Conservation (phyloP, 2,797 vertebrate species). For the Megalops cyprinoides region DNA sequence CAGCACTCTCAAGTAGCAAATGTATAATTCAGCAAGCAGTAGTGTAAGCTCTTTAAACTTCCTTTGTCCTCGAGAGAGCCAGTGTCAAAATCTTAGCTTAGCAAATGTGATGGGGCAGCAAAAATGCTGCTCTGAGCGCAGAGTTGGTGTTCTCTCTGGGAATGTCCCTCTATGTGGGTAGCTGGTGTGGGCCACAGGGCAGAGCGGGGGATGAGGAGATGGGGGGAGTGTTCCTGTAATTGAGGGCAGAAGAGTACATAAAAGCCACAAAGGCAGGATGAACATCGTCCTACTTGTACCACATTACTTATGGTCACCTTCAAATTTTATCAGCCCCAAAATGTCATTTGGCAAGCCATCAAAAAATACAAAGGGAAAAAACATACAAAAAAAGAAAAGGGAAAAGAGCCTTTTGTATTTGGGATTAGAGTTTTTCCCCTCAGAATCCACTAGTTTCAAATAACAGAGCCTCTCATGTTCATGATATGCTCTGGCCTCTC, state of each 20-base stretch:
- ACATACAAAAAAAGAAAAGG: too few relatives aligned
- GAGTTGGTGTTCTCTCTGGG: background rate
- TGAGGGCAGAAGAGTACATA: too few relatives aligned
- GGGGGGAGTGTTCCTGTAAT: too few relatives aligned
- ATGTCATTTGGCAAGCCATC: background rate
- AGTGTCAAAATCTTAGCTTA: background rate
- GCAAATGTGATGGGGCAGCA: background rate
- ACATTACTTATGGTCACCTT: too few relatives aligned
- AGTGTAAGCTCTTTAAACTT: background rate
- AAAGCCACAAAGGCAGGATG: background rate
- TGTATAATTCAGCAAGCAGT: background rate
- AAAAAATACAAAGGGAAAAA: background rate
- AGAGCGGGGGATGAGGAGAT: background rate
- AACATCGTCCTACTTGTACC: background rate
- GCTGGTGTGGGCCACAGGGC: background rate
- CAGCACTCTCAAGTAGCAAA: background rate
- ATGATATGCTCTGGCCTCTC: too few relatives aligned
- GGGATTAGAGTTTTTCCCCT: background rate
- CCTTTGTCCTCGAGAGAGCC: constrained; percentile 2
- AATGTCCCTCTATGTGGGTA: too few relatives aligned
- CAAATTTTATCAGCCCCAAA: too few relatives aligned
- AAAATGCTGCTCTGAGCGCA: background rate
- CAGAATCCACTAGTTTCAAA: background rate
- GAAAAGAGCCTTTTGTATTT: too few relatives aligned
- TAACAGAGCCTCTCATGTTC: too few relatives aligned